Percentiles rank a stretch among this genome's conserved stretches.
These are phyloP conservation scores for Druon quercuslanigerum DNA, from an alignment of 1,140 invertebrate genomes.

Conservation along the genomic window DNA sequence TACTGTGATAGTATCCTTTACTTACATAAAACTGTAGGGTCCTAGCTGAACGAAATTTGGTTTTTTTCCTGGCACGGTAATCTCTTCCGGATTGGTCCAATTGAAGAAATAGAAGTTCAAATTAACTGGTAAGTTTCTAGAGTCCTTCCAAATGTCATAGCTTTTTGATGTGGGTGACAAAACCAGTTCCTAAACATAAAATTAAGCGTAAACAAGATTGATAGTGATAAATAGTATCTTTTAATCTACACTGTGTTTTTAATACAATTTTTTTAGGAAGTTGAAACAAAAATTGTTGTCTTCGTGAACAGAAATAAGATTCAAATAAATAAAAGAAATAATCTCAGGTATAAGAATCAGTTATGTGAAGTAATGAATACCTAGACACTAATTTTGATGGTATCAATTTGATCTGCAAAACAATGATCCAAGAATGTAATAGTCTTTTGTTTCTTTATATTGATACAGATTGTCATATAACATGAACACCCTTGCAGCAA, in stretches of 20 bases:
- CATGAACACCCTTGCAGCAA: too few relatives aligned
- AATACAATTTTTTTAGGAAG: neutral
- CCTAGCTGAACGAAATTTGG: conserved; percentile 79
- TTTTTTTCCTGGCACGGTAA: conserved; percentile 67
- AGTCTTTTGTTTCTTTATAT: too few relatives aligned
- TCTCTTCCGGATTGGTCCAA: conserved; percentile 77
- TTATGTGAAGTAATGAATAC: too few relatives aligned
- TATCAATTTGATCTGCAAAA: too few relatives aligned
- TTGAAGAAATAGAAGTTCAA: conserved; percentile 78
- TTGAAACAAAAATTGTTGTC: neutral
- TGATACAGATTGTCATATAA: too few relatives aligned
- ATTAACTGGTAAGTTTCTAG: conserved; percentile 71
- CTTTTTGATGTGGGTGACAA: conserved; percentile 66
- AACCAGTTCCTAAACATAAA: conserved; percentile 59
- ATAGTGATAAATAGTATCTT: neutral
- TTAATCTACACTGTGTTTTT: too few relatives aligned
- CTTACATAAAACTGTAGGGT: conserved; percentile 81
- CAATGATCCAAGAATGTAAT: too few relatives aligned
- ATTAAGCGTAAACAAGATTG: neutral
- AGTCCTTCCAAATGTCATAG: conserved; percentile 75
- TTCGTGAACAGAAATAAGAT: neutral
- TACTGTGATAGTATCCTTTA: neutral
- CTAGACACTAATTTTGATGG: too few relatives aligned
- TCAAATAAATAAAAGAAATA: too few relatives aligned
- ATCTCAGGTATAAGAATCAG: too few relatives aligned